Percentiles rank a stretch among this genome's conserved stretches.
Conservation (phyloP, 2,113 vertebrate species). For the Pseudois nayaur region DNA sequence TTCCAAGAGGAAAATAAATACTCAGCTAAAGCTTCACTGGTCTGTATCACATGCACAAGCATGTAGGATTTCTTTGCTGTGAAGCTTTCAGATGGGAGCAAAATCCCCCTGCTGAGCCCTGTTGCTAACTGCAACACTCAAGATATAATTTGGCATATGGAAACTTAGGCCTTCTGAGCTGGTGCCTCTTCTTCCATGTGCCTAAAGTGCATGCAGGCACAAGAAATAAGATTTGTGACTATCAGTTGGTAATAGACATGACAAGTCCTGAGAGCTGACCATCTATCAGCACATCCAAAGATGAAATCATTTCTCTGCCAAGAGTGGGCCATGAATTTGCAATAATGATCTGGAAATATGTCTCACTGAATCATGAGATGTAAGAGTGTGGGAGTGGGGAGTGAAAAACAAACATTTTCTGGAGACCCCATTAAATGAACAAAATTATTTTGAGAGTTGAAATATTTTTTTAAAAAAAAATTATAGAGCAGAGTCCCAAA, state of each 20-base stretch:
- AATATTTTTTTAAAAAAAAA: neutral
- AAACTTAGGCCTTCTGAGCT: constrained; percentile 11
- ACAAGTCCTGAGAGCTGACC: neutral
- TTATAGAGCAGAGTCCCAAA: neutral
- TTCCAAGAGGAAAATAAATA: constrained; percentile 66
- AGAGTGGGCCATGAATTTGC: neutral
- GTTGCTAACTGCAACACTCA: constrained; percentile 48
- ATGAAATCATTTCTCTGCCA: neutral
- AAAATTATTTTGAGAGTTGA: neutral
- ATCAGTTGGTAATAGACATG: constrained; percentile 3
- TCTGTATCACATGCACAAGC: constrained; percentile 46
- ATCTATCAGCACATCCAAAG: constrained; percentile 6
- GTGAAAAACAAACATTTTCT: neutral
- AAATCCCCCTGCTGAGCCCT: constrained; percentile 48
- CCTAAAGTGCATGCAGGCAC: neutral
- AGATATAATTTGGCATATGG: constrained; percentile 39
- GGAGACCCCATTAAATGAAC: neutral
- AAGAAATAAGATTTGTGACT: constrained; percentile 43
- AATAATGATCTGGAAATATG: neutral
- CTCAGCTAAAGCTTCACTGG: constrained; percentile 43
- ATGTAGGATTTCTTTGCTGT: constrained; percentile 59
- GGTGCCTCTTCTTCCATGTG: neutral
- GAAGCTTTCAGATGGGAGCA: constrained; percentile 54
- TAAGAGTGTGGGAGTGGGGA: rapidly evolving
- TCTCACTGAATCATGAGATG: neutral